Evolutionary conservation across 30 jellyfish, hydroid and myxozoan species (phyloP), one percentile per base, ranked within the genome.

Genomic region (Catostylus mosaicus): DNA sequence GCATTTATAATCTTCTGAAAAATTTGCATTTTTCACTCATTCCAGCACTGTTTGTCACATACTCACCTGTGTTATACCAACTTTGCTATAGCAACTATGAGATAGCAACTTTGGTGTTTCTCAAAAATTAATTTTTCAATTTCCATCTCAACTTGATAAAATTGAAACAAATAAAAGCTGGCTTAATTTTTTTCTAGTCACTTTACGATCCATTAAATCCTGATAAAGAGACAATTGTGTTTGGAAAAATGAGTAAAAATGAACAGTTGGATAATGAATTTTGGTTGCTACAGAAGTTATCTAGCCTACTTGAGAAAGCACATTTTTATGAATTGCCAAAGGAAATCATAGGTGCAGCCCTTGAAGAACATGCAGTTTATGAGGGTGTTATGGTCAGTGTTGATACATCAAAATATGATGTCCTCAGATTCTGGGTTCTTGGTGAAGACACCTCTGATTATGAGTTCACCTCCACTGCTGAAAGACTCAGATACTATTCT

Each of bases 321-420:
- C 81, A 92, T 38, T 92, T 92, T 48, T 74, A 67, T 31, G 98
- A 92, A 71, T 67, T 92, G 26, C 67, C 96, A 16, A 78, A 80
- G 20, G 92, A 80, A 34, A 82, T 67, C 29, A 45, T 92, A 3
- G 88, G 80, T 33, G 45, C 68, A 18, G 90, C 94, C 5, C 75
- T 92, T 33, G 37, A 33, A 7, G 96, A 92, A 57, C 96, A 92
- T 77, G 92, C 94, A 0, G 91, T 69, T 0, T 78, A 22, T 73
- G 98, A 92, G 46, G 98, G 98, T 52, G 98, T 92, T 34, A 73
- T 92, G 30, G 96, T 92, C 62, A 87, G 93, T 79, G 96, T 92
- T 19, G 98, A 92, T 47, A 70, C 93, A 35, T 64, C 84, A 66
- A 77, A 85, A 31, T 92, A 85, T 80, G 98, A 92, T 75, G 96